Base-by-base conservation (phyloP, 2,888 invertebrate genomes). In the Pyrgus malvae region DNA sequence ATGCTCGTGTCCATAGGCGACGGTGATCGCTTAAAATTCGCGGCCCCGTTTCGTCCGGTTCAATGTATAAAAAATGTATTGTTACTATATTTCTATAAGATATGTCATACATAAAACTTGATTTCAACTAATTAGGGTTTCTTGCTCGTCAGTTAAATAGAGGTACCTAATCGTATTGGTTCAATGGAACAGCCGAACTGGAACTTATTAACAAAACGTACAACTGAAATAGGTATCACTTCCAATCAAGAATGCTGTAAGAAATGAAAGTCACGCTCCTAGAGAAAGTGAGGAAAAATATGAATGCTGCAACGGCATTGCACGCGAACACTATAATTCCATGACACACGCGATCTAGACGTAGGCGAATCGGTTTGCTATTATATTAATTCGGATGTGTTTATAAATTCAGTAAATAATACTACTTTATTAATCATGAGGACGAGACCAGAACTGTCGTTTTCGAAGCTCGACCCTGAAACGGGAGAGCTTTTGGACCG, bases 401-500 rank as follows among this genome's bases (percentile, higher is more conserved):
- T 48, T 37, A 21, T 9, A 40, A 17, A 5, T 37, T 37, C 37
- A 17, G 17, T 17, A 17, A 37, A 12, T 21, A 11, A n/a, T 23
- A 21, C 12, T 19, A 23, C 12, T 42, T 23, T 42, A 9, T 9
- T 2, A 40, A 42, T 42, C 14, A 90, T 90, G 91, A 80, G 74
- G 69, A 74, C 81, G 5, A 80, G 74, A 55, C 78, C 86, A 7
- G 66, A 72, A 54, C 69, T 92, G 56, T 84, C 84, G 29, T 94
- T 92, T 78, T 90, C 91, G 9, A 92, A 93, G 57, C 69, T 94
- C 29, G 93, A 93, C 44, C 91, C 91, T n/a, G 90, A 91, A 49
- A 81, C 91, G 0, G 91, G 92, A 0, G 83, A 87, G 21, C 88
- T 91, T 64, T 80, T 95, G 56, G 94, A 96, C 64, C 85, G 90